Evolutionary conservation across 2,797 vertebrate genomes (phyloP), one percentile per base, ranked within the genome.

Genomic region (Channa striata): DNA sequence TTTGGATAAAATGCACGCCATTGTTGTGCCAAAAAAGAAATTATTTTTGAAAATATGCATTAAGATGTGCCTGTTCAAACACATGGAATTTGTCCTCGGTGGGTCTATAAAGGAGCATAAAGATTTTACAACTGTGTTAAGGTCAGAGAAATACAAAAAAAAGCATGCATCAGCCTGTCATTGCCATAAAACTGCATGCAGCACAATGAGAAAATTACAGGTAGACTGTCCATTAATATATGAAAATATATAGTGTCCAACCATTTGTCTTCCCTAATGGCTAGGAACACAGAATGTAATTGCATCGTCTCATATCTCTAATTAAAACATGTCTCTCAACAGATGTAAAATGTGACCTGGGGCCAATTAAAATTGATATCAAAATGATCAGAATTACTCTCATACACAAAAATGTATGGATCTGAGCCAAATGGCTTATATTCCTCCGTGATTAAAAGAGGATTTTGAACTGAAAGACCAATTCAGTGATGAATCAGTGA

Each of bases 321-420:
- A 93, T 93, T 91, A 91, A 88, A 91, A 85, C 82, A 74, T 59
- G 84, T 89, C 87, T 84, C 70, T 92, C 74, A 89, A 89, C 87
- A 91, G 88, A 90, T 91, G 87, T 91, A 88, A 88, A 89, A 79
- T 58, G 76, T 84, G 80, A 87, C 82, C 72, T 10, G 5, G 65
- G 90, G 80, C 89, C 83, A 87, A 86, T 87, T 89, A 80, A 89
- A 90, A 92, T 89, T 87, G 83, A 90, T 92, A 92, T 91, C 74
- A 88, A 85, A 94, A 89, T 86, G 72, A 90, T 91, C 83, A 79
- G 68, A 91, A 93, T 87, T 82, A 70, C 86, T 88, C 77, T 77
- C 68, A 59, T 71, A 74, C 79, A 72, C 48, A 75, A 77, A 83
- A 90, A 91, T 56, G 62, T 85, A 80, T 92, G 89, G 87, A 89